Percentiles rank a stretch among this genome's conserved stretches.
phyloP scores from a whole-genome alignment of 2,113 vertebrate genomes.

The Heterotis niloticus region DNA sequence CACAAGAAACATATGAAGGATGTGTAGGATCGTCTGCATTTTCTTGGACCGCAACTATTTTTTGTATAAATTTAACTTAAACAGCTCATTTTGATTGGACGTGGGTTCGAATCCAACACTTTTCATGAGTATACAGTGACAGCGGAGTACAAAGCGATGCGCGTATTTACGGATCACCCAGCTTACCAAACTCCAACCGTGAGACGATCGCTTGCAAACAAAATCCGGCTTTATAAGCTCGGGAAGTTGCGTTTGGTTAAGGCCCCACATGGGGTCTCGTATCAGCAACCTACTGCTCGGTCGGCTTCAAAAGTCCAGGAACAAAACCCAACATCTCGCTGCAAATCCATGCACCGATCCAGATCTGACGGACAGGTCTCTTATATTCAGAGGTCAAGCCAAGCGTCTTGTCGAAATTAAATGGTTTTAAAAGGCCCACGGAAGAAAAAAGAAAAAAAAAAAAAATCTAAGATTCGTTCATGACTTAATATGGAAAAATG shows the following conservation, averaged over 20 bases:
- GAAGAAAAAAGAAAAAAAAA: no score
- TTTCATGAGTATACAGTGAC: no score
- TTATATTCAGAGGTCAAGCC: background rate
- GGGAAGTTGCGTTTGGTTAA: no score
- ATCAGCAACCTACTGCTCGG: no score
- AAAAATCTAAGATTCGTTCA: constrained; percentile 15
- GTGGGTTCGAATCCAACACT: no score
- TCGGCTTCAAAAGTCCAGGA: no score
- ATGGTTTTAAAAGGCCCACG: background rate
- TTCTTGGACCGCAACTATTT: background rate
- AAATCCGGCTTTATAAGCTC: background rate
- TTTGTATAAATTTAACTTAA: background rate
- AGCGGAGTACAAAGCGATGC: no score
- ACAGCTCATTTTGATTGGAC: background rate
- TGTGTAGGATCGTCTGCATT: background rate
- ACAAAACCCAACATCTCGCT: no score
- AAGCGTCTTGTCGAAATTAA: background rate
- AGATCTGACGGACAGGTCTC: background rate
- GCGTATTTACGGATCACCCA: background rate
- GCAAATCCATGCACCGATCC: no score
- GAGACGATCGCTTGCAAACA: background rate
- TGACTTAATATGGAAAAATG: constrained; percentile 11
- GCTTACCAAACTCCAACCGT: no score
- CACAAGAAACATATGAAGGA: no score
- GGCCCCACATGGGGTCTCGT: no score